Evolutionary conservation across 1,140 invertebrate species (phyloP), one percentile per base, ranked within the genome.

Genomic region (Tetraneura akinire): DNA sequence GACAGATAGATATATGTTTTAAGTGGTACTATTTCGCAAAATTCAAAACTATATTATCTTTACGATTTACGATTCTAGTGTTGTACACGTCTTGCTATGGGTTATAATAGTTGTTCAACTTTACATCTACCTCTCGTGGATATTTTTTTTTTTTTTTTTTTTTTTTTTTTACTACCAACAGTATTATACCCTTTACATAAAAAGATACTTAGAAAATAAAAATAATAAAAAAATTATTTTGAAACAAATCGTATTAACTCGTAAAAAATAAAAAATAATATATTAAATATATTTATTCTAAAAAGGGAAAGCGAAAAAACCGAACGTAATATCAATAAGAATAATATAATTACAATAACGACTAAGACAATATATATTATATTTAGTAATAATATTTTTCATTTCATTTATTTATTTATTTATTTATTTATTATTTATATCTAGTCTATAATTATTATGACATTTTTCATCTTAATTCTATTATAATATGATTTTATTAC

Each of bases 41-140:
- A 68, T 68, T 68, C 64, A 42, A 68, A 68, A 68, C 21, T 23
- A 68, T 45, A 68, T 68, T 23, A 68, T 68, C n/a, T 26, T 47
- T 47, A 68, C 42, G 66, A 68, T 68, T 68, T 68, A 68, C 21
- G 14, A 68, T 68, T 47, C 16, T 26, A 68, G 18, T 47, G 66
- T 47, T 68, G 14, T 62, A 14, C 4, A 62, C 18, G 29, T n/a
- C 32, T 37, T 37, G 32, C 32, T 4, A 37, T 37, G 8, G 8
- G 32, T 37, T 37, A n/a, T 23, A 26, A 68, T 47, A 45, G 37
- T 16, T 47, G 42, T 68, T 68, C 18, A 66, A 66, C 32, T 66
- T 66, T 66, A 37, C 29, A 66, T 66, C 62, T 1, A 66, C 32
- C 32, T 60, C 23, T 10, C 18, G 18, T 60, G 23, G 14, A 29